Evolutionary conservation across 2,888 invertebrate genomes (phyloP), one percentile per base, ranked within the genome.

Genomic region (Lasioglossum zephyrum): DNA sequence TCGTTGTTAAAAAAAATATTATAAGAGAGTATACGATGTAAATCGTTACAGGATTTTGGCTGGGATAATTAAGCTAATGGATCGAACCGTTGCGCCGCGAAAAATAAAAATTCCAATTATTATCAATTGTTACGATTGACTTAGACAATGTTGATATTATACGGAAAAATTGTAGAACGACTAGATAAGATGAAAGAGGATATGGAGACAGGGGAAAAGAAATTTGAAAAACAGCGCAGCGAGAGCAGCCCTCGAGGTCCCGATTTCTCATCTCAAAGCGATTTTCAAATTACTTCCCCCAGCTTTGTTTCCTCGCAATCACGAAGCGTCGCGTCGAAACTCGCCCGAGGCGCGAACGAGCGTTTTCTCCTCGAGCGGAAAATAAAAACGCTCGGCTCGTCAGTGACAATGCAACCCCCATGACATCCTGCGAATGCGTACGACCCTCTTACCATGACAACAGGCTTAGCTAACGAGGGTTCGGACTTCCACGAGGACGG

Each of bases 391-490:
- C 75, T 69, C 44, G 85, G 60, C 78, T 8, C 18, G 66, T 16
- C 63, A 31, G 78, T 78, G 76, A 81, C 86, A 85, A 81, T 85
- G 44, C 73, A 82, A 87, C 82, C 81, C 84, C 79, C 75, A 57
- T 80, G 69, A 73, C 76, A 78, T 73, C 75, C 75, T 79, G 77
- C 69, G 81, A 82, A 66, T 77, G 81, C 72, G 79, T 75, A 70
- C 81, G 82, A 84, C 81, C 85, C 84, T 85, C 77, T 86, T 87
- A 88, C 73, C 85, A 86, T 91, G 85, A 90, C 88, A 91, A 88
- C 80, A 85, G 84, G 79, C 85, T 88, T 79, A 85, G 73, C 76
- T 80, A 82, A 82, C 81, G 80, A 86, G 87, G 70, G 79, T 73
- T 49, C 31, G 77, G 73, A 60, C 49, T 49, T 49, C n/a, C 77